Base-by-base conservation (phyloP, 1,140 invertebrate genomes). In the Macrocentrus cingulum region DNA sequence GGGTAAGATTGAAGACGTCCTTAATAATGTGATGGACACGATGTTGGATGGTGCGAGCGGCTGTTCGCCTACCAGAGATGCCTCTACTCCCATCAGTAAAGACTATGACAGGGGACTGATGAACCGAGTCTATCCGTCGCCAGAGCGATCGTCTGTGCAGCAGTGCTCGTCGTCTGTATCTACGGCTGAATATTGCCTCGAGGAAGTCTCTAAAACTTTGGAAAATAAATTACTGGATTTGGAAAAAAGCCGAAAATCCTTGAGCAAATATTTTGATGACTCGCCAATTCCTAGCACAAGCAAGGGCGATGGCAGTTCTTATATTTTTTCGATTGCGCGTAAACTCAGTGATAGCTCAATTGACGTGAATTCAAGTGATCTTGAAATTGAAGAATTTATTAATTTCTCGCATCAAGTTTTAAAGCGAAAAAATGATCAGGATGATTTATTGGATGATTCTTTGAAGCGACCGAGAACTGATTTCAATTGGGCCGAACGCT, bases 191-290 rank as follows among this genome's bases (percentile, higher is more conserved):
- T 9, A 13, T 41, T 41, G 36, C 37, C 23, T 25, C 8, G 36
- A 53, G 19, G 20, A 34, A 56, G 29, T 32, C 9, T 22, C 37
- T 8, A n/a, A 18, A 15, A 13, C 20, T 25, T 6, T 56, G 22
- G 51, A 53, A 41, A 22, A 20, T 42, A 46, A 34, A 25, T 46
- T 36, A 9, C 29, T 45, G n/a, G 22, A 48, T 16, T 25, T 48
- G 20, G 49, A 51, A 5, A 36, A 51, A 36, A 51, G 11, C 7
- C 22, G 25, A n/a, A 16, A 5, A 3, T 15, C 4, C 5, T 32
- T 15, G 22, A 16, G 11, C n/a, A 19, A n/a, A 18, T 49, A 15
- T 2, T 29, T 29, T 1, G 22, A 48, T 19, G 22, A 34, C 16
- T 19, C 49, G 2, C 49, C 49, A 1, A 37, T 51, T 1, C 13